Evolutionary conservation across 2,888 invertebrate species (phyloP).

Genomic region (Diachrysia chrysitis): DNA sequence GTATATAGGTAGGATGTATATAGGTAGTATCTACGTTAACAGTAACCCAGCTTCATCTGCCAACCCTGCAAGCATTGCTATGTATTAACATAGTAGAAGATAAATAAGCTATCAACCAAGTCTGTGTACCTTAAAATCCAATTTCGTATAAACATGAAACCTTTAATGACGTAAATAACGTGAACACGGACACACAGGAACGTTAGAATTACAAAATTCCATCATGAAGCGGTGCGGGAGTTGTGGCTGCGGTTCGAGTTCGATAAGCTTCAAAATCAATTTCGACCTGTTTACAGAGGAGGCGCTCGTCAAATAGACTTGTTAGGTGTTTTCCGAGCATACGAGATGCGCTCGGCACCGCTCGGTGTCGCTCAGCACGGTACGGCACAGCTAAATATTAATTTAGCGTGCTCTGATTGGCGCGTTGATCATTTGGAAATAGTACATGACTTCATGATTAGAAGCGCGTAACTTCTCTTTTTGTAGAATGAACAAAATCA

Average conservation of each 20-base stretch:
- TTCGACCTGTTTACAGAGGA: slow-evolving; percentile 80
- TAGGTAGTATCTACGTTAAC: too few species aligned
- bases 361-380: slow-evolving; percentile 61
- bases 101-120: neutral
- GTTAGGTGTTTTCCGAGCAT: slow-evolving; percentile 60
- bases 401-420: slow-evolving; percentile 57
- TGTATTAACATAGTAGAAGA: neutral
- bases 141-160: slow-evolving; percentile 41
- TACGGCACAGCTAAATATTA: slow-evolving; percentile 60
- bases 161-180: slow-evolving; percentile 46
- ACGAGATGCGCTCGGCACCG: slow-evolving; percentile 40
- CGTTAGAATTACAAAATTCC: slow-evolving; percentile 68
- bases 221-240: slow-evolving; percentile 53
- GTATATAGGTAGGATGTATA: too few species aligned
- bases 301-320: slow-evolving; percentile 70
- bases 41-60: neutral
- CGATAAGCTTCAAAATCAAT: slow-evolving; percentile 84
- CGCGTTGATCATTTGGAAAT: slow-evolving; percentile 52
- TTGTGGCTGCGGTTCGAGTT: slow-evolving; percentile 56
- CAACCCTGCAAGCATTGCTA: neutral
- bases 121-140: slow-evolving; percentile 11
- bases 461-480: neutral
- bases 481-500: neutral
- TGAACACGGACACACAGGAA: slow-evolving; percentile 27
- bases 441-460: slow-evolving; percentile 27